Evolutionary conservation across 2,888 invertebrate species (phyloP).

Genomic region (Tholera decimalis): DNA sequence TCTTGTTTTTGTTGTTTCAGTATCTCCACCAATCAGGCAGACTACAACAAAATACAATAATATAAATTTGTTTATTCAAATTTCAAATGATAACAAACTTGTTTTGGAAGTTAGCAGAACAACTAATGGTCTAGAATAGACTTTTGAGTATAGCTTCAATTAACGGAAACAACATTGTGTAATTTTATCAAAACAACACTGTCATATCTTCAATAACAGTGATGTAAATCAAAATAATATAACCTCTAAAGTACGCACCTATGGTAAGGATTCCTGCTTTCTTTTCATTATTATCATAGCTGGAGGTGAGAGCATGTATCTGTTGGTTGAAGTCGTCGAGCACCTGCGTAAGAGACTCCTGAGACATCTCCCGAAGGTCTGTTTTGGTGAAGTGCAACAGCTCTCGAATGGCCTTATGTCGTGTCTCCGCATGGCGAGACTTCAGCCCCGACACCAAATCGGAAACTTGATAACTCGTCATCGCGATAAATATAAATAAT

Average conservation of each 20-base stretch:
- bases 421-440: constrained; percentile 96
- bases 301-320: constrained; percentile 98
- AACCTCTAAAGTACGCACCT: constrained; percentile 87
- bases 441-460: constrained; percentile 97
- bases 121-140: background rate
- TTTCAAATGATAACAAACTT: constrained; percentile 1
- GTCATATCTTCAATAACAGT: constrained; percentile 20
- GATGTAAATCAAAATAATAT: constrained; percentile 44
- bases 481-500: constrained; percentile 57
- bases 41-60: constrained; percentile 90
- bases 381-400: constrained; percentile 97
- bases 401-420: constrained; percentile 96
- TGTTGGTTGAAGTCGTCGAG: constrained; percentile 98
- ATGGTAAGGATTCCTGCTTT: constrained; percentile 99
- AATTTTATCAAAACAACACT: constrained; percentile 4
- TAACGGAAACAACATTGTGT: background rate
- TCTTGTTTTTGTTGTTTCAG: constrained; percentile 96
- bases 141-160: background rate
- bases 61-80: background rate
- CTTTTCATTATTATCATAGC: constrained; percentile 97
- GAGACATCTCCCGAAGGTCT: constrained; percentile 96
- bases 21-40: constrained; percentile 97
- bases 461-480: constrained; percentile 90
- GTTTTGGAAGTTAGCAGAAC: constrained; percentile 1
- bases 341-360: constrained; percentile 96